Percentiles rank a stretch among this genome's conserved stretches.
These are phyloP conservation scores for Anarhynchus alexandrinus DNA, from an alignment of 2,113 vertebrate species.

Conservation along the genomic window DNA sequence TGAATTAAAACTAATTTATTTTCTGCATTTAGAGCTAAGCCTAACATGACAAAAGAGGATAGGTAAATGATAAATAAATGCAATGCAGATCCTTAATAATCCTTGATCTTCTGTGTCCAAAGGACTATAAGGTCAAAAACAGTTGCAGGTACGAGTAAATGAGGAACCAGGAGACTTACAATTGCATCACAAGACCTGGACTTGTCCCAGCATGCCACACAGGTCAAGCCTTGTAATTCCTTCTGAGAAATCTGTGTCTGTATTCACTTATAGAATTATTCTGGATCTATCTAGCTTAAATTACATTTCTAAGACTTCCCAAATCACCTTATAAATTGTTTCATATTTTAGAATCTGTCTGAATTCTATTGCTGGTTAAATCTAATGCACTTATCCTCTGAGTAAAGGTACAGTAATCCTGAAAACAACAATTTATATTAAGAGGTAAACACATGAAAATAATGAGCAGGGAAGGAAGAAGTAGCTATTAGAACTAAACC, in stretches of 20 bases:
- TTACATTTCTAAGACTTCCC: not conserved
- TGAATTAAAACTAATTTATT: not conserved
- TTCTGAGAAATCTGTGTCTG: not conserved
- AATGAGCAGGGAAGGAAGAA: not conserved
- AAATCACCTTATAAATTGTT: not conserved
- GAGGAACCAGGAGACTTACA: not conserved
- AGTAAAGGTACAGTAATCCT: not conserved
- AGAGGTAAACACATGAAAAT: not conserved
- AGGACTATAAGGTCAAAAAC: not conserved
- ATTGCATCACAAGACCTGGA: not conserved
- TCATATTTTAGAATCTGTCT: constrained; percentile 4
- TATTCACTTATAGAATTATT: not conserved
- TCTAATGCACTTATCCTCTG: not conserved
- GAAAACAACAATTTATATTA: not conserved
- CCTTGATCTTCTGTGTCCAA: not conserved
- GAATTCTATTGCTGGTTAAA: not conserved
- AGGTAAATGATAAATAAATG: not conserved
- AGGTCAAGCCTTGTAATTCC: not conserved
- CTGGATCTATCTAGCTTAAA: not conserved
- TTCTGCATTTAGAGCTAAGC: not conserved
- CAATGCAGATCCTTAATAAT: not conserved
- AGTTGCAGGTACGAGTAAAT: not conserved
- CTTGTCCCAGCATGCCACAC: not conserved
- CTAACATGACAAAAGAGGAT: not conserved
- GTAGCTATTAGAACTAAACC: not conserved